Conservation (phyloP, 2,797 vertebrate species). For the Onychomys torridus region DNA sequence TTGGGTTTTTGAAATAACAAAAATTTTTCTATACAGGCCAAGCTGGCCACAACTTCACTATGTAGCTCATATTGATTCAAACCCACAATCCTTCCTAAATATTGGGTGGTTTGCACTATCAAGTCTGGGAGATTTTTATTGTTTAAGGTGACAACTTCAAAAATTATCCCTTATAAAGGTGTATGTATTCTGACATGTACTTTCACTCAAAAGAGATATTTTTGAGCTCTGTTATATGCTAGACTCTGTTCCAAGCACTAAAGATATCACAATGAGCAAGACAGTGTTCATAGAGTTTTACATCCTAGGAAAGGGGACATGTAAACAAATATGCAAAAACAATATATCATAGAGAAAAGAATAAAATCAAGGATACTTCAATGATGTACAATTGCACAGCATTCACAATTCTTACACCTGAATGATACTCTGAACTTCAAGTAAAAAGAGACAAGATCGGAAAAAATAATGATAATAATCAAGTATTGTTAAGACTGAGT, state of each 20-base stretch:
- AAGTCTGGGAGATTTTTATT: background rate
- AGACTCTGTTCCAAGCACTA: background rate
- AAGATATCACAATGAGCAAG: background rate
- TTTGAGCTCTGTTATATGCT: background rate
- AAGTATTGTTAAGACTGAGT: background rate
- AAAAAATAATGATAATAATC: background rate
- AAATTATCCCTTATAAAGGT: background rate
- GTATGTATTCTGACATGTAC: background rate
- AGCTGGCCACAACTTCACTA: background rate
- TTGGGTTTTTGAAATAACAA: background rate
- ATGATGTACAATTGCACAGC: background rate
- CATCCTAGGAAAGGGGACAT: background rate
- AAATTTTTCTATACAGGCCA: background rate
- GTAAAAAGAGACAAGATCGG: background rate
- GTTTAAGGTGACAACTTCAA: constrained; percentile 46
- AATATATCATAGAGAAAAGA: background rate
- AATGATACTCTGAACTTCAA: background rate
- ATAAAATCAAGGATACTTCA: background rate
- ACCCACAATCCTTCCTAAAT: background rate
- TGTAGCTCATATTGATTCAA: background rate
- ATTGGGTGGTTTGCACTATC: no score
- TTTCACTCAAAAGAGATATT: constrained; percentile 4
- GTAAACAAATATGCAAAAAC: background rate
- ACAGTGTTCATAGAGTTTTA: background rate
- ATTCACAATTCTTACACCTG: background rate